A percentile compares a stretch with the other conserved stretches of the same genome.
Conservation (phyloP, 2,797 vertebrate genomes). For the Enteromius paludinosus region DNA sequence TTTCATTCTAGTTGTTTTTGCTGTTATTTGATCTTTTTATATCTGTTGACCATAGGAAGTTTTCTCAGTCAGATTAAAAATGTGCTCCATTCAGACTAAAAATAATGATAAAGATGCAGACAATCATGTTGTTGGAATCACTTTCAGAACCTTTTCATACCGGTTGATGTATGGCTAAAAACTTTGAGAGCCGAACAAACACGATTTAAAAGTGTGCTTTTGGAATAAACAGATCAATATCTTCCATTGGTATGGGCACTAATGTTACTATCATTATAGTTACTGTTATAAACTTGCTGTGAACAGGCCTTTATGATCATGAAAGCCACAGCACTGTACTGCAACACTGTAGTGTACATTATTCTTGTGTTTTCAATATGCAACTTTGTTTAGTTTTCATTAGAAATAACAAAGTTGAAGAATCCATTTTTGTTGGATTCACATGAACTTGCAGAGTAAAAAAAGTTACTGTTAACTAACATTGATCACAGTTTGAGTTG, state of each 20-base stretch:
- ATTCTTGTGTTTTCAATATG: not conserved
- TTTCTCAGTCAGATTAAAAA: not conserved
- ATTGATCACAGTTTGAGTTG: not conserved
- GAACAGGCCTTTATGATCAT: not conserved
- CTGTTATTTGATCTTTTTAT: not conserved
- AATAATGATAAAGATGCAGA: not conserved
- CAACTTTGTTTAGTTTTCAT: not conserved
- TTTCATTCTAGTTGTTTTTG: not conserved
- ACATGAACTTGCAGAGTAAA: not conserved
- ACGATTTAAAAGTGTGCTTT: not conserved
- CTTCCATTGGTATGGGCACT: not conserved
- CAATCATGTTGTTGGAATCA: not conserved
- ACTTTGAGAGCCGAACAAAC: not conserved
- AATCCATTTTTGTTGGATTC: not conserved
- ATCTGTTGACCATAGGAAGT: not conserved
- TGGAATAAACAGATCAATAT: slow-evolving; percentile 1
- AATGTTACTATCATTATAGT: not conserved
- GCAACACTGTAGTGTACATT: not conserved
- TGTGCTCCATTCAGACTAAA: not conserved
- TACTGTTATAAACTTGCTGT: not conserved
- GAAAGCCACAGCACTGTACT: not conserved
- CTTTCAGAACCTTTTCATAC: not conserved
- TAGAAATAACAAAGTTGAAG: not conserved
- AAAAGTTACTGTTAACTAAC: not conserved
- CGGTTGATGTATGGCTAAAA: not conserved